Base-by-base conservation (phyloP, 2,113 vertebrate genomes). In the Nicator chloris region DNA sequence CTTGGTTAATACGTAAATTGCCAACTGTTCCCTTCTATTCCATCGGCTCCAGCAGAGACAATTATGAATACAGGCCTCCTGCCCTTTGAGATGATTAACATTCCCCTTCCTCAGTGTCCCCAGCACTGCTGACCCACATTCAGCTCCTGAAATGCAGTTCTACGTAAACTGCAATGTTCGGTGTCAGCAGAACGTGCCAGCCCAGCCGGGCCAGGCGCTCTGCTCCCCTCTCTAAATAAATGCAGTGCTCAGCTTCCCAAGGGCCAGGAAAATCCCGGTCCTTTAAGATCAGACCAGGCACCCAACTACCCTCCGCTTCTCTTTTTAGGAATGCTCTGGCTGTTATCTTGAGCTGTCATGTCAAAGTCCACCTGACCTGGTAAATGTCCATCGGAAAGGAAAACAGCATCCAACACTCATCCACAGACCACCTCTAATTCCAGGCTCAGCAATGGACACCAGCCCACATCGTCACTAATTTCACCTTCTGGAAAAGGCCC, bases 41-140 rank as follows among this genome's bases (percentile, higher is more conserved):
- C 78, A 57, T 27, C 15, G 1, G 86, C 20, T 73, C 82, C 89
- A 91, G 71, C 63, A 53, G 28, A 82, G 51, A 71, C 77, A 79
- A 66, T 79, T 39, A 65, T 44, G 69, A 92, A 82, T 57, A 63
- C 80, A 91, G 66, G 88, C 73, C 75, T 82, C 81, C 73, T 93
- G 92, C 88, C 86, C 87, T 88, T 76, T 47, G 30, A 88, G 91
- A 50, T 77, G 71, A 91, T 82, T 60, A 82, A 89, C 83, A n/a
- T 66, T 94, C 86, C 81, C 86, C 44, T 31, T 72, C n/a, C 13
- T 51, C 31, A 50, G 77, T 21, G 90, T 78, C 87, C 94, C 92
- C 89, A 78, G 23, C 79, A 6, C 92, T 42, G 90, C 90, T 90
- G 92, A 92, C 94, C 92, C 92, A 66, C 86, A 60, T 59, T n/a